These are phyloP conservation scores for Pionites leucogaster DNA, from an alignment of 2,113 vertebrate genomes.

Conservation along the genomic window DNA sequence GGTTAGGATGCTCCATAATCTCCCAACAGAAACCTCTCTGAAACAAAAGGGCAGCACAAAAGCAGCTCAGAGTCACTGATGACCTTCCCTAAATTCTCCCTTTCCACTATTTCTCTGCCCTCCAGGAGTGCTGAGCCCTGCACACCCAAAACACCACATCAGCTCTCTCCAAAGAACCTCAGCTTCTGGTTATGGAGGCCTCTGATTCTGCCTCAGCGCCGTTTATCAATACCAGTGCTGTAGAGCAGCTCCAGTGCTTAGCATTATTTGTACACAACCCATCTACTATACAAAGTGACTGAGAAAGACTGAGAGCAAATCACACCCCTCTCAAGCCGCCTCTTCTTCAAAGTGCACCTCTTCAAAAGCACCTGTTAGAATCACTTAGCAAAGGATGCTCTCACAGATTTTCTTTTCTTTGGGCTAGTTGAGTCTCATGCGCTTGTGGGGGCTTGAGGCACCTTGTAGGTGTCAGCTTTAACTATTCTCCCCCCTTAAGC, in stretches of 20 bases:
- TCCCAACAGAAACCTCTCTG: not conserved
- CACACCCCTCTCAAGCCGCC: not conserved
- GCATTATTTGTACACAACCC: too few relatives aligned
- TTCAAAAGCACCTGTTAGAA: not conserved
- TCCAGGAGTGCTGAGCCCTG: not conserved
- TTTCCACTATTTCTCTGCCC: not conserved
- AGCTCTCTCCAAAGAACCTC: not conserved
- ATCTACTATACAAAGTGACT: not conserved
- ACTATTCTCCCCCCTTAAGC: not conserved
- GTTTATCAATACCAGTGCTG: rapidly evolving
- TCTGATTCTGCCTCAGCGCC: not conserved
- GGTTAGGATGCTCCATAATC: not conserved
- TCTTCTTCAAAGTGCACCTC: not conserved
- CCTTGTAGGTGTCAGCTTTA: not conserved
- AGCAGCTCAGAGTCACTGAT: not conserved
- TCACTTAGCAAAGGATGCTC: not conserved
- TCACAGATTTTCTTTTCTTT: not conserved
- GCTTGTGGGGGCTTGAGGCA: not conserved
- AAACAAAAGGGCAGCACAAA: not conserved
- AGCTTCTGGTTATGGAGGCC: not conserved
- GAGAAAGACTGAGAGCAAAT: not conserved
- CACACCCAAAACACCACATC: not conserved
- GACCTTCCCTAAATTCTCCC: not conserved
- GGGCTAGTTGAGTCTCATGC: not conserved
- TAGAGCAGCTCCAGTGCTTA: not conserved